These are phyloP conservation scores for Notocelia uddmanniana DNA, from an alignment of 2,888 invertebrate genomes.

Conservation along the genomic window DNA sequence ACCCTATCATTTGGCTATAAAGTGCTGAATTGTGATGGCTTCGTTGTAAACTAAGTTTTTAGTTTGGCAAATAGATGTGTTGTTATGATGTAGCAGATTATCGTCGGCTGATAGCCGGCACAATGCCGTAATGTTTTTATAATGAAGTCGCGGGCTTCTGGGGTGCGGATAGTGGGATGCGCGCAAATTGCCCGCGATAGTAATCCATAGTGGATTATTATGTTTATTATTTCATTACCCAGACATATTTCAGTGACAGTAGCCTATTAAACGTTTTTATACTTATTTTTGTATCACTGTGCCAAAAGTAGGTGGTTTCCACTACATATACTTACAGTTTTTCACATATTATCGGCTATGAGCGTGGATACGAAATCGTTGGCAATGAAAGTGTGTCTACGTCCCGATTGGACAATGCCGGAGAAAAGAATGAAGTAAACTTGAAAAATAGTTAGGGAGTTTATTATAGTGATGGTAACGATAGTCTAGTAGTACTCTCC, in stretches of 20 bases:
- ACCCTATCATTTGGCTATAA: background rate
- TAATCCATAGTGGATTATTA: background rate
- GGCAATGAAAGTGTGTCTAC: too few species aligned
- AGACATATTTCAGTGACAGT: background rate
- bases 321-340: too few species aligned
- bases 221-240: background rate
- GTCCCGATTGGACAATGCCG: too few species aligned
- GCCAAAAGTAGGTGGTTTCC: too few species aligned
- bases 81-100: conserved; percentile 34
- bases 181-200: conserved; percentile 1
- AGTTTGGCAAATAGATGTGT: conserved; percentile 2
- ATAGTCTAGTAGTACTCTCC: conserved; percentile 71
- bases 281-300: too few species aligned
- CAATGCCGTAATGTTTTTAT: conserved; percentile 34
- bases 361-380: too few species aligned
- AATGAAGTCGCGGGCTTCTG: conserved; percentile 30
- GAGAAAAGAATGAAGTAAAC: background rate
- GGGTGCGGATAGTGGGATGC: conserved; percentile 7
- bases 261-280: too few species aligned
- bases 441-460: background rate
- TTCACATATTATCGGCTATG: too few species aligned
- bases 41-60: background rate
- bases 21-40: background rate
- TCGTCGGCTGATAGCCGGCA: conserved; percentile 11
- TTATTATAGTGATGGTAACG: background rate